Base-by-base conservation (phyloP, 2,113 vertebrate species). In the Cyprinodon variegatus region DNA sequence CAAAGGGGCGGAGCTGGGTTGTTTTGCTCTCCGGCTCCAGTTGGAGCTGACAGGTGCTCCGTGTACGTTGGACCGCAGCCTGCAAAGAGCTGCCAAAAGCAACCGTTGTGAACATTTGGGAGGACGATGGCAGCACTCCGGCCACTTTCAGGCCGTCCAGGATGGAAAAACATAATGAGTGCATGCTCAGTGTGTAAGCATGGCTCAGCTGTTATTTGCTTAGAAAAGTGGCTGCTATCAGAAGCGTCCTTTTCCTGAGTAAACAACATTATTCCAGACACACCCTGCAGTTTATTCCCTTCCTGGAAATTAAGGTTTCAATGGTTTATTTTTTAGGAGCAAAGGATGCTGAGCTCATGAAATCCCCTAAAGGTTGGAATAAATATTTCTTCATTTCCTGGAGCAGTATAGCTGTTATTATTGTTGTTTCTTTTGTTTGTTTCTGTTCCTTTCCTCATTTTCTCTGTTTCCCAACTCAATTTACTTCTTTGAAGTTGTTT, bases 11-110 rank as follows among this genome's bases (percentile, higher is more conserved):
- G 50, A 20, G 50, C 50, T 57, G 50, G 7, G 45, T 37, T 20
- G 17, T 63, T 41, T 45, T 11, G 74, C 64, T 59, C 12, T 41
- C 73, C 76, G 76, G 71, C 72, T 88, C 60, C 61, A 1, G 20
- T 72, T 65, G 15, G 57, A 59, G 63, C 68, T 40, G 88, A 90
- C 89, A 91, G 90, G 90, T 93, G 88, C 85, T 70, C 69, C 20
- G 68, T 84, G 88, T 67, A 61, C 36, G 0, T 82, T 89, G 90
- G 88, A 80, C 70, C 2, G 8, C 3, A 11, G 70, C 76, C 65
- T 22, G 57, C 43, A 67, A 57, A 37, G 59, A 1, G 13, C 79
- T 90, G 89, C 87, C 90, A 91, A 87, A 41, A 72, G 65, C 66
- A 83, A 74, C 86, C 73, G 50, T 81, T 84, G 72, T 77, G 60